Evolutionary conservation across 2,113 vertebrate species (phyloP).

Genomic region (Epinephelus fuscoguttatus): DNA sequence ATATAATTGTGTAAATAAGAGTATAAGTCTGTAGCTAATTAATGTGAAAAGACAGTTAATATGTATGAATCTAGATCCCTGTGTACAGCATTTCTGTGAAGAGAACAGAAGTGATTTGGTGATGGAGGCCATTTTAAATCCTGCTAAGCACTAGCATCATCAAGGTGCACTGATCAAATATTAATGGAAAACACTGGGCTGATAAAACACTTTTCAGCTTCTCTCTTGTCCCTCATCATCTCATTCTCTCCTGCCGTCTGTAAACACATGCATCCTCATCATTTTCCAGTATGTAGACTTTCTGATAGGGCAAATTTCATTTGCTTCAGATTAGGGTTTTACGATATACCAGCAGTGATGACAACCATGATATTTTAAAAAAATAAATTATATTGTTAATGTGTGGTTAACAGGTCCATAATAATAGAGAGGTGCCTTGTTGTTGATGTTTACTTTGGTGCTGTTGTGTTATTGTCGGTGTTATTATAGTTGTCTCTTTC

Average conservation of each 20-base stretch:
- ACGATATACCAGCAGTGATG: too few relatives aligned
- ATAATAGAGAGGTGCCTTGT: too few relatives aligned
- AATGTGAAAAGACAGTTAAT: background rate
- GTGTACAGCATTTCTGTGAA: background rate
- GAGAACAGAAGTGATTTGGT: constrained; percentile 28
- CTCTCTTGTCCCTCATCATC: constrained; percentile 12
- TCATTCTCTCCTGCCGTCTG: background rate
- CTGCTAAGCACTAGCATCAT: constrained; percentile 53
- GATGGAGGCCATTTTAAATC: constrained; percentile 70
- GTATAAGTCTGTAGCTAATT: background rate
- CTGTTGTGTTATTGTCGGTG: too few relatives aligned
- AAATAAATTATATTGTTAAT: too few relatives aligned
- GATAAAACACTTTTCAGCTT: constrained; percentile 62
- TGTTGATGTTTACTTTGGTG: too few relatives aligned
- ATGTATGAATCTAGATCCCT: background rate
- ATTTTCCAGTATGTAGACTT: background rate
- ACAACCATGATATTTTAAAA: too few relatives aligned
- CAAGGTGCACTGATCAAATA: constrained; percentile 59
- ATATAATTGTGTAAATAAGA: background rate
- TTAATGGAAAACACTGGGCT: constrained; percentile 58
- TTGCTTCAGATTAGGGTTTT: constrained; percentile 7
- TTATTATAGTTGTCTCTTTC: too few relatives aligned
- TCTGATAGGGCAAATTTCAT: background rate
- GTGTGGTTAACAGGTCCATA: too few relatives aligned
- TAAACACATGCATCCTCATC: constrained; percentile 10